Percentiles rank a stretch among this genome's conserved stretches.
Evolutionary conservation across 2,888 invertebrate species (phyloP).

Genomic region (Amiota minor): DNA sequence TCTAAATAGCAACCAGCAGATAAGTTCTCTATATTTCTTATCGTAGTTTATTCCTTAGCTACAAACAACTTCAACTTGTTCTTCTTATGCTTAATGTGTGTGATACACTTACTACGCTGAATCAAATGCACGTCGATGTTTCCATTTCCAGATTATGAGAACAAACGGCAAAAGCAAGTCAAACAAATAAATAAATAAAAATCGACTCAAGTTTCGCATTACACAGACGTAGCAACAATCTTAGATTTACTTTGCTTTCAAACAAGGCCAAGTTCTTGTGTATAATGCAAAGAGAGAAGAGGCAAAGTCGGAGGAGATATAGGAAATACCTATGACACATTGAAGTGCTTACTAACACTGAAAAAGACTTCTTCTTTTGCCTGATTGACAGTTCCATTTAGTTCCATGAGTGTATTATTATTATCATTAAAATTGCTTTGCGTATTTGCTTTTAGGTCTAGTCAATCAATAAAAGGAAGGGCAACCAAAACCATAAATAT

Average conservation of each 20-base stretch:
- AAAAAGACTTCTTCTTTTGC: too few species aligned
- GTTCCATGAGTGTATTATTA: not conserved
- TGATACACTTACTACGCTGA: conserved; percentile 14
- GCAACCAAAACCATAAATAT: not conserved
- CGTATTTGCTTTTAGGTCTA: not conserved
- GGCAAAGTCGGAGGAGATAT: too few species aligned
- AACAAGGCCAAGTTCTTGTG: too few species aligned
- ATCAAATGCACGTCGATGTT: not conserved
- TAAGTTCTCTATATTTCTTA: not conserved
- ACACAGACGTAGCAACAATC: not conserved
- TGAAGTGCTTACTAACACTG: too few species aligned
- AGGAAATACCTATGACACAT: too few species aligned
- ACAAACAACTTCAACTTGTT: not conserved
- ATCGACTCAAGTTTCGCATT: conserved; percentile 13
- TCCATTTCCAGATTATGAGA: not conserved
- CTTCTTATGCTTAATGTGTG: conserved; percentile 17
- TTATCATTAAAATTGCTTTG: too few species aligned
- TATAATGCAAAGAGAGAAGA: too few species aligned
- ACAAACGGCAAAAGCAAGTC: not conserved
- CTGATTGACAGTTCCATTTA: conserved; percentile 10
- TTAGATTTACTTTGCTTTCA: too few species aligned
- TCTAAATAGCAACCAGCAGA: not conserved
- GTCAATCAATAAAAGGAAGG: not conserved
- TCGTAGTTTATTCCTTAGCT: not conserved
- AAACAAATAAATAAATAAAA: conserved; percentile 11